Percentiles rank a stretch among this genome's conserved stretches.
These are phyloP conservation scores for Taenaris catops DNA, from an alignment of 2,888 invertebrate species.

Conservation along the genomic window DNA sequence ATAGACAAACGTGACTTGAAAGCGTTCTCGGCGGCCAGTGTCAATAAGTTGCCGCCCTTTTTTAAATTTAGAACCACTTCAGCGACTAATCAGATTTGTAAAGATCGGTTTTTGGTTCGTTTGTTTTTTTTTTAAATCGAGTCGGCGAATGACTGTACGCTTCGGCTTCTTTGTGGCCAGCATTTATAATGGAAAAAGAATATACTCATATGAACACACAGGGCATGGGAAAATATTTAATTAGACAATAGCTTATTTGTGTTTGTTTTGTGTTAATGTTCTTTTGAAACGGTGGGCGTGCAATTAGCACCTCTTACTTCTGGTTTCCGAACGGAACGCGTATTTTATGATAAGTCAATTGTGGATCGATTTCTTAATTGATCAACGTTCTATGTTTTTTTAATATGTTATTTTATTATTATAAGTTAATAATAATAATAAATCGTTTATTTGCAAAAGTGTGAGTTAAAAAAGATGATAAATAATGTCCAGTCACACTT, in stretches of 20 bases:
- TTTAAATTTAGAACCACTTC: conserved; percentile 77
- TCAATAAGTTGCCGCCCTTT: conserved; percentile 64
- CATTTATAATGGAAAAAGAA: conserved; percentile 35
- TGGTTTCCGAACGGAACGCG: conserved; percentile 43
- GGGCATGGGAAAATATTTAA: conserved; percentile 77
- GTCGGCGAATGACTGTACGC: conserved; percentile 35
- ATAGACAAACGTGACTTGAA: conserved; percentile 60
- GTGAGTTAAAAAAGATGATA: no score
- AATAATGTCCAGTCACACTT: no score
- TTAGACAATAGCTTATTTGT: conserved; percentile 78
- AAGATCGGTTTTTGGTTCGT: conserved; percentile 56
- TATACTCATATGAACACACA: conserved; percentile 40
- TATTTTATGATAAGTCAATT: conserved; percentile 68
- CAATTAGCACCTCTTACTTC: conserved; percentile 59
- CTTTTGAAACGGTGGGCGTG: conserved; percentile 27
- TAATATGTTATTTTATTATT: no score
- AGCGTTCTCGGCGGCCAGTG: conserved; percentile 53
- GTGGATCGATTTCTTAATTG: conserved; percentile 33
- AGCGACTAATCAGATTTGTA: conserved; percentile 72
- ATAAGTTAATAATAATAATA: no score
- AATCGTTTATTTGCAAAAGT: no score
- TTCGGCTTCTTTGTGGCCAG: conserved; percentile 58
- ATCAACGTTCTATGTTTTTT: no score
- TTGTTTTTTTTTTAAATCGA: conserved; percentile 38
- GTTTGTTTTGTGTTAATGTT: conserved; percentile 76